A percentile compares a stretch with the other conserved stretches of the same genome.
Conservation (phyloP, 2,888 invertebrate species). For the Diachrysia chrysitis region DNA sequence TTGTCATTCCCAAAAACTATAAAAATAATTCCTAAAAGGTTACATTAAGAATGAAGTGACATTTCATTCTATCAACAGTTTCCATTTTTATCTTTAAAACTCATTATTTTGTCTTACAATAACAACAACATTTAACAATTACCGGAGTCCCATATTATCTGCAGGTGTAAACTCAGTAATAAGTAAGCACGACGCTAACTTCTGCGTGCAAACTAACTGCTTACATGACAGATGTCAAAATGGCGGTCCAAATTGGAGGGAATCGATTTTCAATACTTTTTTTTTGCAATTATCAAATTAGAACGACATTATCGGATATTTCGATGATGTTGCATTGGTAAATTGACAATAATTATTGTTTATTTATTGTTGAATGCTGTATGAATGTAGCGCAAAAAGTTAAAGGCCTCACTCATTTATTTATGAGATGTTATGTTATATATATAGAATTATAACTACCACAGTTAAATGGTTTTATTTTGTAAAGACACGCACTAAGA, state of each 20-base stretch:
- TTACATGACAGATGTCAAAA: slow-evolving; percentile 50
- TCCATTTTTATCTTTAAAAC: not conserved
- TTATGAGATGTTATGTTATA: slow-evolving; percentile 18
- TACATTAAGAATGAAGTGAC: not conserved
- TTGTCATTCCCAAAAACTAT: slow-evolving; percentile 12
- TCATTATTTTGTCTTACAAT: slow-evolving; percentile 7
- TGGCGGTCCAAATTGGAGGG: slow-evolving; percentile 47
- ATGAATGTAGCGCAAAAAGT: slow-evolving; percentile 33
- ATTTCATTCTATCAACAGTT: slow-evolving; percentile 5
- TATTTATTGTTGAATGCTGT: slow-evolving; percentile 23
- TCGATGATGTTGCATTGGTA: slow-evolving; percentile 26
- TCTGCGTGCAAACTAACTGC: slow-evolving; percentile 38
- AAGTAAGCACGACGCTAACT: slow-evolving; percentile 37
- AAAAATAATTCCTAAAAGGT: not conserved
- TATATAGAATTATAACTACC: slow-evolving; percentile 26
- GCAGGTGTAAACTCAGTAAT: slow-evolving; percentile 47
- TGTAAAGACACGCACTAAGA: not conserved
- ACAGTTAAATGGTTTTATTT: slow-evolving; percentile 3
- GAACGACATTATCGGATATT: slow-evolving; percentile 33
- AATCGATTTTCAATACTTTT: slow-evolving; percentile 43
- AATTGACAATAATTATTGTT: slow-evolving; percentile 37
- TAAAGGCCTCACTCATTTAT: slow-evolving; percentile 19
- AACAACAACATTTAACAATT: slow-evolving; percentile 34
- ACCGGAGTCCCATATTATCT: slow-evolving; percentile 5
- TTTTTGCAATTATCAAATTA: slow-evolving; percentile 47